Conservation (phyloP, 2,797 vertebrate species). For the Oreochromis mossambicus region DNA sequence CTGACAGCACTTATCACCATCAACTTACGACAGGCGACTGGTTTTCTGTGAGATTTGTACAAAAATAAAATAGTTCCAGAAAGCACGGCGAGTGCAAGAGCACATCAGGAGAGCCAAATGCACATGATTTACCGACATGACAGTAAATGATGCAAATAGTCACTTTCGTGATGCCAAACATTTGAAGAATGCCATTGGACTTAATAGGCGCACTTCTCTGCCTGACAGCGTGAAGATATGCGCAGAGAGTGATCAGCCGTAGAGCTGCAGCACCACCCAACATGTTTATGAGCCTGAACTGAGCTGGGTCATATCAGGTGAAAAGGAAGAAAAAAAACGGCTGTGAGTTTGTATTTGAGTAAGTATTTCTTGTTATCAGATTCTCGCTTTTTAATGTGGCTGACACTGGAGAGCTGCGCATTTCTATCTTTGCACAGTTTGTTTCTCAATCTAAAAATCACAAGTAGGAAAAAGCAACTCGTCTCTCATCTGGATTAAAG, state of each 20-base stretch:
- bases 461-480: not conserved
- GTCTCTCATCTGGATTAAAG: not conserved
- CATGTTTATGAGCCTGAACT: constrained; percentile 25
- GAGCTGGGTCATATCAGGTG: constrained; percentile 45
- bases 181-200: constrained; percentile 58
- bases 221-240: constrained; percentile 31
- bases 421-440: not conserved
- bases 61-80: constrained; percentile 7
- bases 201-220: constrained; percentile 13
- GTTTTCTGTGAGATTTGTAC: not conserved
- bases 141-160: constrained; percentile 44
- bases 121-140: constrained; percentile 42
- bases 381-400: not conserved
- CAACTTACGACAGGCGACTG: not conserved
- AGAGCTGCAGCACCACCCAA: constrained; percentile 35
- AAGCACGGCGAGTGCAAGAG: not conserved
- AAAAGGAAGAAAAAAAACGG: not conserved
- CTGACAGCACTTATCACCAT: constrained; percentile 25
- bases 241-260: constrained; percentile 14
- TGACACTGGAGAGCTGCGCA: not conserved
- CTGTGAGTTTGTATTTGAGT: not conserved
- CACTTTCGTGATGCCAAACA: constrained; percentile 48
- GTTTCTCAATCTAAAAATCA: not conserved
- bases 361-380: not conserved
- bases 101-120: not conserved